Evolutionary conservation across 2,888 invertebrate species (phyloP), one percentile per base, ranked within the genome.

Genomic region (Melieria picta): DNA sequence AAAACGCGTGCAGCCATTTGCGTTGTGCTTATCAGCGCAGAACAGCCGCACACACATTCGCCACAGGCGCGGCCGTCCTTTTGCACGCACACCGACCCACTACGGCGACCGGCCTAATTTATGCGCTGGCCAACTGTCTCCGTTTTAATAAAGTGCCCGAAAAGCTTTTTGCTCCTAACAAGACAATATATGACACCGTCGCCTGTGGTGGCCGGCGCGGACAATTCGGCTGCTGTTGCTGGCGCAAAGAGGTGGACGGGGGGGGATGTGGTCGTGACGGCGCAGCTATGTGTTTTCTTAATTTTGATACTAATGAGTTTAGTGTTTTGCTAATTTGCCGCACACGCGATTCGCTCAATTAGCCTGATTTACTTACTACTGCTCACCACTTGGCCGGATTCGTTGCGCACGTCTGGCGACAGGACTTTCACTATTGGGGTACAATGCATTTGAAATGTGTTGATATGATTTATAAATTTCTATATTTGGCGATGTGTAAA

Each of bases 261-360:
- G 30, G 3, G 47, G 4, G 43, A 5, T 48, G 16, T 16, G 46
- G 63, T 9, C 62, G 60, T 60, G 69, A 68, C 64, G 57, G 60
- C 58, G 30, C 3, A 30, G 30, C 45, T 64, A 71, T 71, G 72
- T 80, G 79, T 79, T 78, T 78, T 77, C 81, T 76, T 76, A 76
- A 77, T 77, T 79, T 79, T 74, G 76, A 81, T 80, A 77, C 79
- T 81, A 80, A 80, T 80, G 80, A 80, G 81, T 79, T 72, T 80
- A 79, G 65, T 74, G 77, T 76, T 68, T 68, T 65, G n/a, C 11
- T 65, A 65, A 65, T 65, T 65, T 6, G 0, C 10, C 42, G 58
- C 5, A 52, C 52, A 45, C 13, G 50, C 16, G 16, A 65, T 55
- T 11, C 16, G 52, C 55, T 65, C 65, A 65, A 65, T 65, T 65